Conservation (phyloP, 2,797 vertebrate genomes). For the Glossophaga mutica region DNA sequence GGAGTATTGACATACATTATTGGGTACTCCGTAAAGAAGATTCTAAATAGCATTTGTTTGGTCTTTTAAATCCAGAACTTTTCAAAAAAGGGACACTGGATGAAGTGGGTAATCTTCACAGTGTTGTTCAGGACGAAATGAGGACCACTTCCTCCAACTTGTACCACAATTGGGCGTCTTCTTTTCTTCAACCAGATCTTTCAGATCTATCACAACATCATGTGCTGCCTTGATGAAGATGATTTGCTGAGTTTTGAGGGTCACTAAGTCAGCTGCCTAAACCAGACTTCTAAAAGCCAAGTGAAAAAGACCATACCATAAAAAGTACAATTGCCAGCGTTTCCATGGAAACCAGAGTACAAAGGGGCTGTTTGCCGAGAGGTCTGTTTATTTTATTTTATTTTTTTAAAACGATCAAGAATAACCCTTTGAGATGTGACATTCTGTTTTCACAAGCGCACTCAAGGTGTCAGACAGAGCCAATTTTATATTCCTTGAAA, state of each 20-base stretch:
- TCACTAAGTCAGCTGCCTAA: conserved; percentile 36
- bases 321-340: conserved; percentile 73
- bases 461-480: conserved; percentile 77
- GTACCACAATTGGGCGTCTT: background rate
- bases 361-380: conserved; percentile 73
- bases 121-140: background rate
- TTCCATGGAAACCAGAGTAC: conserved; percentile 65
- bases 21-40: background rate
- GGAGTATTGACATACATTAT: background rate
- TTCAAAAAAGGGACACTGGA: background rate
- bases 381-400: conserved; percentile 77
- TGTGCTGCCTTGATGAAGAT: background rate
- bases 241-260: conserved; percentile 10
- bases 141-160: background rate
- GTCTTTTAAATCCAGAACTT: background rate
- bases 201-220: background rate
- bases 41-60: background rate
- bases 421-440: conserved; percentile 74
- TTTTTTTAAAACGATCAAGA: conserved; percentile 75
- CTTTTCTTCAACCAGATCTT: background rate
- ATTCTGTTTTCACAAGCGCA: conserved; percentile 77
- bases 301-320: conserved; percentile 59
- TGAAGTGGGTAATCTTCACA: background rate
- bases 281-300: conserved; percentile 29
- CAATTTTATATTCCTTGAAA: conserved; percentile 78